Base-by-base conservation (phyloP, 92 coral and sea anemone species). In the Parazoanthus atlanticus region DNA sequence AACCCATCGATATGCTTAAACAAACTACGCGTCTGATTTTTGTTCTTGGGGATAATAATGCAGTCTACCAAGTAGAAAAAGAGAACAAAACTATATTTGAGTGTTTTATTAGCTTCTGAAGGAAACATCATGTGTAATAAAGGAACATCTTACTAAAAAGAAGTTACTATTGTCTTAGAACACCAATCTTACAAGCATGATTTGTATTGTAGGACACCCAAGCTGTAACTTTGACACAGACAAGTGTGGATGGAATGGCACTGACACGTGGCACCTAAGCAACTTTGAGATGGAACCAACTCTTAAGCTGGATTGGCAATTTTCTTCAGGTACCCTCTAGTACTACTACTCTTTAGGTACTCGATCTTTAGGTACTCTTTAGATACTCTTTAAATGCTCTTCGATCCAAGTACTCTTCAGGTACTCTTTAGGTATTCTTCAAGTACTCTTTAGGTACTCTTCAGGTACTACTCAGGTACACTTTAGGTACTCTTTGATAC, bases 171-270 rank as follows among this genome's bases (percentile, higher is more conserved):
- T n/a, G n/a, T n/a, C n/a, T n/a, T 46, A 46, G 12, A 7, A 46
- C 52, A 72, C 21, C 41, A 56, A 56, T 5, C 69, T 2, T 21
- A 61, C 2, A 23, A 6, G 40, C 40, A 5, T 72, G 40, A 12
- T 72, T 40, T 83, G 19, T 41, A 1, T 70, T 67, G 73, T 41
- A 92, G 94, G 49, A 75, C 36, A 82, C 64, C 93, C 90, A 1
- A 90, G 88, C 28, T 93, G 96, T 43, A 33, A 74, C 72, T 91
- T 93, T 79, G 91, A 93, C 47, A 34, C 36, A 38, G 89, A 90
- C 78, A 88, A 72, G 43, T 92, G 96, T 56, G 69, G 74, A n/a
- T 93, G 96, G 96, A 73, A 34, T 38, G 67, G 86, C 12, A 79
- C 82, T 31, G 70, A 78, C 10, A 72, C 56, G 5, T 93, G 96